Evolutionary conservation across 2,113 vertebrate genomes (phyloP).

Genomic region (Excalfactoria chinensis): DNA sequence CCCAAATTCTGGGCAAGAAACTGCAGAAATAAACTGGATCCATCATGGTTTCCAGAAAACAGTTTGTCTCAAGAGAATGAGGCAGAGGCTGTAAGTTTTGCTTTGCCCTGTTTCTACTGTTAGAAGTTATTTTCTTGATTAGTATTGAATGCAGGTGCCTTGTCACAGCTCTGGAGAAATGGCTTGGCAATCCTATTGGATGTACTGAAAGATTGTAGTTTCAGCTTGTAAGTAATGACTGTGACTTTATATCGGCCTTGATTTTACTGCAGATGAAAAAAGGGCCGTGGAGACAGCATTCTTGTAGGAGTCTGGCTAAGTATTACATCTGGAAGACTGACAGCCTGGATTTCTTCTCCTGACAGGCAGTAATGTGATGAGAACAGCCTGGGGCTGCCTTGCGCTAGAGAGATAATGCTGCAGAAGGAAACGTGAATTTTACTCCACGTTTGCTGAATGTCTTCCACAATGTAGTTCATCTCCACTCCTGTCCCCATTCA

Average conservation of each 20-base stretch:
- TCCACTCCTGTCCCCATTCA: background rate
- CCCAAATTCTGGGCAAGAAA: background rate
- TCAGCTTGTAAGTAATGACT: background rate
- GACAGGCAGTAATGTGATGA: background rate
- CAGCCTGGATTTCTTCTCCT: background rate
- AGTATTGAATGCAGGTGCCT: fast-evolving
- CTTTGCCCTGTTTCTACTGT: background rate
- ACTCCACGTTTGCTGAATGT: background rate
- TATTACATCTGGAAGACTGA: background rate
- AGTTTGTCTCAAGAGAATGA: background rate
- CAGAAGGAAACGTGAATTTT: background rate
- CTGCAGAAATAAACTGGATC: background rate
- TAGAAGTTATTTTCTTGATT: background rate
- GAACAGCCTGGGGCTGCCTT: background rate
- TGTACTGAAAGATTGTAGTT: background rate
- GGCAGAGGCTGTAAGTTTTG: background rate
- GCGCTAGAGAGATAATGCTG: background rate
- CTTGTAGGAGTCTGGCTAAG: background rate
- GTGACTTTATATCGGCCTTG: background rate
- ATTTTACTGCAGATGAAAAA: background rate
- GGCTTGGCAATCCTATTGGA: background rate
- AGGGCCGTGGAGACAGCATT: background rate
- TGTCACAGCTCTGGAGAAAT: background rate
- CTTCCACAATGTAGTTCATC: background rate
- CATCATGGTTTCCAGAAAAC: background rate